Conservation (phyloP, 2,888 invertebrate species). For the Nomada flava region DNA sequence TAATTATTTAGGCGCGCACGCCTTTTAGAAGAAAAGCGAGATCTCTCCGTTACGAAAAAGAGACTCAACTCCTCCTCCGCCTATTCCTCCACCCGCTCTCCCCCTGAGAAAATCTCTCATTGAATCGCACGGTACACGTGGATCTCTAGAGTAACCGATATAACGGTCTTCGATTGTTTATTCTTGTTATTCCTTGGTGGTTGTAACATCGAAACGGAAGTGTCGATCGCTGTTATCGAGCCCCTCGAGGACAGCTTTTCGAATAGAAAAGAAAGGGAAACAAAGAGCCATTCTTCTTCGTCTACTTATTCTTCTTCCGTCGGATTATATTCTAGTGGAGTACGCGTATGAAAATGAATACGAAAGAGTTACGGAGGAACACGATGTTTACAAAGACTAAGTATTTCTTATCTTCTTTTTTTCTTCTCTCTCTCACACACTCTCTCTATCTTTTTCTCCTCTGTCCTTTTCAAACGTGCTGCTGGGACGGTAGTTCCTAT, state of each 20-base stretch:
- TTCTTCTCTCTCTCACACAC: slow-evolving; percentile 22
- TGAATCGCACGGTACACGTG: slow-evolving; percentile 40
- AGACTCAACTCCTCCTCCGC: slow-evolving; percentile 10
- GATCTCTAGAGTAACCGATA: slow-evolving; percentile 42
- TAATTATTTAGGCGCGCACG: slow-evolving; percentile 32
- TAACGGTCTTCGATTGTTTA: slow-evolving; percentile 45
- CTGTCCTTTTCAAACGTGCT: slow-evolving; percentile 38
- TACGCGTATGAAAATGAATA: background rate
- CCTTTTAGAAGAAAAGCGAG: slow-evolving; percentile 24
- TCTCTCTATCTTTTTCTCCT: slow-evolving; percentile 13
- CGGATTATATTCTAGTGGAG: slow-evolving; percentile 21
- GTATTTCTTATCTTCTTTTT: slow-evolving; percentile 47
- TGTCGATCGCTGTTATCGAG: slow-evolving; percentile 25
- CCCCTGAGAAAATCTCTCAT: background rate
- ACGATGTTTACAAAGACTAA: slow-evolving; percentile 46
- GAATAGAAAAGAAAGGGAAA: background rate
- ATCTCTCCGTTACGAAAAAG: slow-evolving; percentile 19
- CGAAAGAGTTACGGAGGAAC: slow-evolving; percentile 18
- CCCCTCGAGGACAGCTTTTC: slow-evolving; percentile 24
- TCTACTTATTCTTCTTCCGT: slow-evolving; percentile 36
- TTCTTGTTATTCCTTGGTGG: slow-evolving; percentile 43
- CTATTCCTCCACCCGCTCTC: background rate
- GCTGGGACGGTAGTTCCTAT: slow-evolving; percentile 67
- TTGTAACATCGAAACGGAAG: slow-evolving; percentile 17
- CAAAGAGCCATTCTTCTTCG: background rate